phyloP scores from a whole-genome alignment of 2,113 vertebrate species.

The Corapipo altera region DNA sequence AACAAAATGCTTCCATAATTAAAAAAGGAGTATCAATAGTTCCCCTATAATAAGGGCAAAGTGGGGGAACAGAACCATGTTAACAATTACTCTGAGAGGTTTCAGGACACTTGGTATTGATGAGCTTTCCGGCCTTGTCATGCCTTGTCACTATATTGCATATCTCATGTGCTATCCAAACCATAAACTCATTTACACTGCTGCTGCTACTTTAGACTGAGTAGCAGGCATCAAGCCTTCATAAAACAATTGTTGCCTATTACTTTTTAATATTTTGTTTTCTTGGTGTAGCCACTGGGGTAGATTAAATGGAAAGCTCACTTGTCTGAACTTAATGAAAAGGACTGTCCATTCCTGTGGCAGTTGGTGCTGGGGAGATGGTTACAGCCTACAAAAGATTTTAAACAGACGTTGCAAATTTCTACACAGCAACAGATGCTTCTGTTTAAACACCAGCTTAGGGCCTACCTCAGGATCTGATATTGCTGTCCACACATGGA shows the following conservation, averaged over 20 bases:
- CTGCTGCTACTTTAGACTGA: neutral
- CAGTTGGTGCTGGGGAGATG: neutral
- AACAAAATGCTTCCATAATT: constrained; percentile 10
- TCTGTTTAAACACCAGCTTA: neutral
- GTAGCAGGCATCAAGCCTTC: neutral
- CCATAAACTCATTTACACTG: neutral
- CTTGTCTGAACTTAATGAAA: neutral
- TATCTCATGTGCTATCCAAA: neutral
- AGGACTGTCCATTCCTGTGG: neutral
- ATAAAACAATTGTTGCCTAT: neutral
- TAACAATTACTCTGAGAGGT: neutral
- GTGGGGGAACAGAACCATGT: neutral
- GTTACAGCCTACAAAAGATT: neutral
- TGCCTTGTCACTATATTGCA: neutral
- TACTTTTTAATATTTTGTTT: neutral
- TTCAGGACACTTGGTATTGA: neutral
- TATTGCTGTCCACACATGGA: neutral
- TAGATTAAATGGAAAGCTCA: neutral
- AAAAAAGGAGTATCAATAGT: neutral
- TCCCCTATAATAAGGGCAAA: neutral
- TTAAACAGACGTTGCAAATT: neutral
- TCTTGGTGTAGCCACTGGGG: neutral
- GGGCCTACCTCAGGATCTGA: neutral
- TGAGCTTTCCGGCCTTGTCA: neutral
- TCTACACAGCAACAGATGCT: neutral